These are phyloP conservation scores for Apogon hyalosoma DNA, from an alignment of 2,797 vertebrate species.

Conservation along the genomic window DNA sequence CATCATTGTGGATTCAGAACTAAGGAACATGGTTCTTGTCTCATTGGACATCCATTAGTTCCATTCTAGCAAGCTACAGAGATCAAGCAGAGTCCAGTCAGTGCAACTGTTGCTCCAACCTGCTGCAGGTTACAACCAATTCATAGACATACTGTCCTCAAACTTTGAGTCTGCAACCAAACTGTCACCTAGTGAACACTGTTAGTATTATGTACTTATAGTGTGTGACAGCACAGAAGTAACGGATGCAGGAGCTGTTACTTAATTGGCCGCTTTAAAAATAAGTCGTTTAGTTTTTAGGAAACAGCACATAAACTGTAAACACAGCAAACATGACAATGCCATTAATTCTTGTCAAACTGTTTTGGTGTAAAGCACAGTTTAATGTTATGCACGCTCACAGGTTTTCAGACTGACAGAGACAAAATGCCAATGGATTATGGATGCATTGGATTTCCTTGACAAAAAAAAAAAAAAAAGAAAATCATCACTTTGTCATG, in stretches of 20 bases:
- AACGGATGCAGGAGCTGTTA: not conserved
- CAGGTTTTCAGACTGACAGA: not conserved
- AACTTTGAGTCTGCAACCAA: not conserved
- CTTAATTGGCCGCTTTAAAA: not conserved
- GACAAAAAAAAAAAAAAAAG: too few species aligned
- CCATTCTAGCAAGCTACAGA: conserved; percentile 41
- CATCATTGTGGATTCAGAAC: conserved; percentile 31
- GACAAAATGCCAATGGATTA: not conserved
- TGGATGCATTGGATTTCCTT: not conserved
- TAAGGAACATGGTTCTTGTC: conserved; percentile 54
- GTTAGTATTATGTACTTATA: too few species aligned
- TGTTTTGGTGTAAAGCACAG: not conserved
- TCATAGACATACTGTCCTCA: conserved; percentile 15
- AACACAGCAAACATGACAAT: too few species aligned
- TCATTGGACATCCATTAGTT: conserved; percentile 70
- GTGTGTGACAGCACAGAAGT: not conserved
- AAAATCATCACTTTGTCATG: too few species aligned
- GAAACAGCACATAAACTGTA: not conserved
- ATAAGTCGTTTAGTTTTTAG: not conserved
- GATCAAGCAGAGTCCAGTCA: conserved; percentile 61
- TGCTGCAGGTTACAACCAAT: conserved; percentile 34
- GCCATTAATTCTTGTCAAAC: not conserved
- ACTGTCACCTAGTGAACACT: not conserved
- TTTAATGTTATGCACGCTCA: not conserved
- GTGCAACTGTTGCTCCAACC: conserved; percentile 19